These are phyloP conservation scores for Camponotus floridanus DNA, from an alignment of 1,140 invertebrate genomes.

Conservation along the genomic window DNA sequence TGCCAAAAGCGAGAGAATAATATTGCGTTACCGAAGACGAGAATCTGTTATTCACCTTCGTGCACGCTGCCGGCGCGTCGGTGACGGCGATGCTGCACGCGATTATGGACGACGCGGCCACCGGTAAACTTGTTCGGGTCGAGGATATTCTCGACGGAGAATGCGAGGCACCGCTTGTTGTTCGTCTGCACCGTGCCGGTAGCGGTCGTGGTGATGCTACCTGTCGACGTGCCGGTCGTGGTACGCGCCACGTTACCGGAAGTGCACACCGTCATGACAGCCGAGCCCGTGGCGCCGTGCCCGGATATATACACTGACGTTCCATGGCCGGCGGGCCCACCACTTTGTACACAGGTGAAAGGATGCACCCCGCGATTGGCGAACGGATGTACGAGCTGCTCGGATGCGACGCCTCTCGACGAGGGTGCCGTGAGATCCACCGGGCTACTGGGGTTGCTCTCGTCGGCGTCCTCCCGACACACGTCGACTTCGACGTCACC, in stretches of 20 bases:
- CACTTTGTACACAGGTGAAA: slow-evolving; percentile 79
- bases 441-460: slow-evolving; percentile 83
- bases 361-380: slow-evolving; percentile 76
- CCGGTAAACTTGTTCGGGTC: slow-evolving; percentile 96
- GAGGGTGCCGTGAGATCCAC: slow-evolving; percentile 83
- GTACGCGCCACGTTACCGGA: slow-evolving; percentile 70
- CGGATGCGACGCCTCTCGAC: slow-evolving; percentile 75
- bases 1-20: neutral
- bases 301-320: slow-evolving; percentile 72
- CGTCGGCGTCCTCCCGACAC: slow-evolving; percentile 78
- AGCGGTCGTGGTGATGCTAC: slow-evolving; percentile 79
- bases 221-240: slow-evolving; percentile 69
- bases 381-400: slow-evolving; percentile 80
- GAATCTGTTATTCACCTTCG: slow-evolving; percentile 83
- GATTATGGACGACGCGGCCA: slow-evolving; percentile 78
- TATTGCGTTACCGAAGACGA: neutral
- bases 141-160: slow-evolving; percentile 96
- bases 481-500: slow-evolving; percentile 84
- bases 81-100: slow-evolving; percentile 81
- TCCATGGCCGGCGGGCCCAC: slow-evolving; percentile 65
- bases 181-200: slow-evolving; percentile 72
- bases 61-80: slow-evolving; percentile 85
- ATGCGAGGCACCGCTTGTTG: slow-evolving; percentile 88
- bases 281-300: slow-evolving; percentile 76
- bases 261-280: slow-evolving; percentile 77